Base-by-base conservation (phyloP, 2,888 invertebrate species). In the Amblyjoppa fuscipennis region DNA sequence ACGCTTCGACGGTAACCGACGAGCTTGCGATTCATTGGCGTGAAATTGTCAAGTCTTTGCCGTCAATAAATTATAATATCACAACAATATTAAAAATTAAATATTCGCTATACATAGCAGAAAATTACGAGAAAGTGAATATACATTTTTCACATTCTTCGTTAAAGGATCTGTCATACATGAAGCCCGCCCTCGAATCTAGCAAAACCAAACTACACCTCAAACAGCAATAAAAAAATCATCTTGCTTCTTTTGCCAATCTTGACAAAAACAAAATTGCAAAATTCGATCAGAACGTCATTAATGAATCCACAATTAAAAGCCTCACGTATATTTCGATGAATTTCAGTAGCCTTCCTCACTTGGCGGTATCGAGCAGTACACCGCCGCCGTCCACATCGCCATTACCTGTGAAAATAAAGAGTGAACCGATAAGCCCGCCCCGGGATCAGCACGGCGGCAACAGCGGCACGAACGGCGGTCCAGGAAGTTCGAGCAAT, bases 401-500 rank as follows among this genome's bases (percentile, higher is more conserved):
- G 90, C 98, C 98, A 45, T 95, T 97, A 93, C 97, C 97, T 90
- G 96, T 98, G 89, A 98, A 98, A 95, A 98, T 99, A 94, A 99
- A 99, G 95, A 98, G 98, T 90, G 99, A 99, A 94, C 99, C 99
- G 38, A 98, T 98, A 93, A 98, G 98, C 89, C 99, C 99, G 64
- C 98, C 98, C 3, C 96, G 98, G 87, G 98, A 98, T 91, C 97
- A 97, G 90, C 97, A 96, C 90, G 95, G 94, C 82, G 89, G 92
- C 78, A 91, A 92, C 89, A 89, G 92, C 88, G 88, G 93, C 85
- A 73, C 71, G 7, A 83, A 83, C 59, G 89, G 93, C 38, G 94
- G 87, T 82, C 94, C 89, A 76, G 91, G 89, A 93, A 93, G 95
- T 92, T 95, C 95, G 87, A 95, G 95, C 87, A 95, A 93, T n/a